Percentiles rank a stretch among this genome's conserved stretches.
Evolutionary conservation across 2,888 invertebrate species (phyloP).

Genomic region (Blastobasis lacticolella): DNA sequence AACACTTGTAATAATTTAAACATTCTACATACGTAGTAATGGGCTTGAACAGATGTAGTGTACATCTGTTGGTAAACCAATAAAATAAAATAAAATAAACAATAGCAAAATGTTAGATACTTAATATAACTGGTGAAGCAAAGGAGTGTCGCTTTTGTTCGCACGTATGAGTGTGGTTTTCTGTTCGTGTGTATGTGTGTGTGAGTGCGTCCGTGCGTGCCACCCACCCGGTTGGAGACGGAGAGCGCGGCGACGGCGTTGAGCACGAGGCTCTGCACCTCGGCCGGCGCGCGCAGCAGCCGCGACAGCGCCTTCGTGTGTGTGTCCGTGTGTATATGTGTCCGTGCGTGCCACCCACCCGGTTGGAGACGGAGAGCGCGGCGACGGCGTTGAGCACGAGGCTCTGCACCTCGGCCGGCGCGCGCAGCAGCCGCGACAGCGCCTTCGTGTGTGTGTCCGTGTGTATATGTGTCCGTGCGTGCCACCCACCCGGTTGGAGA

Average conservation of each 20-base stretch:
- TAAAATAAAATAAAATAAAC: too few relatives aligned
- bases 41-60: too few relatives aligned
- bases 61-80: too few relatives aligned
- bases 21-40: too few relatives aligned
- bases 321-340: background rate
- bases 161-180: too few relatives aligned
- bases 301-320: slow-evolving; percentile 90
- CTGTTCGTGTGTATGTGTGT: too few relatives aligned
- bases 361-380: slow-evolving; percentile 90
- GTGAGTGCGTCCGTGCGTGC: background rate
- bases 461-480: background rate
- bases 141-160: too few relatives aligned
- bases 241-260: slow-evolving; percentile 97
- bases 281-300: slow-evolving; percentile 91
- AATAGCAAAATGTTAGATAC: too few relatives aligned
- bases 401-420: slow-evolving; percentile 96
- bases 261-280: slow-evolving; percentile 97
- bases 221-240: slow-evolving; percentile 81
- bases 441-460: slow-evolving; percentile 77
- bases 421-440: slow-evolving; percentile 90
- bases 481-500: slow-evolving; percentile 79
- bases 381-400: slow-evolving; percentile 97
- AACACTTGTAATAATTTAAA: too few relatives aligned
- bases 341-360: slow-evolving; percentile 62
- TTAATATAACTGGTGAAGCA: too few relatives aligned